Conservation (phyloP, 2,113 vertebrate genomes). For the Apeltes quadracus region DNA sequence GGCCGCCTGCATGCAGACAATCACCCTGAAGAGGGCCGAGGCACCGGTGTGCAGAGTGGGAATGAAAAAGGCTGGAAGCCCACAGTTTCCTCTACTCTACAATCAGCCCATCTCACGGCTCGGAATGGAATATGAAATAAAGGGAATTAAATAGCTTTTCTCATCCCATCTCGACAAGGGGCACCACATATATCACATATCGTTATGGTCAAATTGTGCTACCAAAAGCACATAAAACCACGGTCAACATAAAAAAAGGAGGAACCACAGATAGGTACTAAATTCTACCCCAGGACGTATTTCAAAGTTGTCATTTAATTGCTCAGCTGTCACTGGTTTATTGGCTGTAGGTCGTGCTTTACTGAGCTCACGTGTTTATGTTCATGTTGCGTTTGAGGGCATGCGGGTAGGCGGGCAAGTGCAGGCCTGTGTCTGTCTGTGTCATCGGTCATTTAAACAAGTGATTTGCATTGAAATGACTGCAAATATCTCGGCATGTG, state of each 20-base stretch:
- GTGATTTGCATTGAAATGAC: slow-evolving; percentile 39
- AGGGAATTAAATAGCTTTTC: background rate
- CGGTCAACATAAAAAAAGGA: slow-evolving; percentile 24
- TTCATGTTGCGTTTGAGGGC: slow-evolving; percentile 3
- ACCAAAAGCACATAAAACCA: slow-evolving; percentile 9
- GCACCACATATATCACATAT: background rate
- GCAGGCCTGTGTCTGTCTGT: background rate
- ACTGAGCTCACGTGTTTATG: slow-evolving; percentile 29
- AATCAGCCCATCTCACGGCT: slow-evolving; percentile 30
- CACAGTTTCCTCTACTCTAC: slow-evolving; percentile 1
- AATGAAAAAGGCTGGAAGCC: slow-evolving; percentile 54
- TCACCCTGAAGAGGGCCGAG: slow-evolving; percentile 34
- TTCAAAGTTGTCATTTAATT: slow-evolving; percentile 39
- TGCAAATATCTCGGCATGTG: slow-evolving; percentile 26
- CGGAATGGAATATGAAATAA: slow-evolving; percentile 35
- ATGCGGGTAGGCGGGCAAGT: background rate
- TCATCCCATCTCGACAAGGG: background rate
- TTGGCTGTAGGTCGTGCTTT: slow-evolving; percentile 20
- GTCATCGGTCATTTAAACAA: slow-evolving; percentile 16
- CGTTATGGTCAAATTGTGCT: slow-evolving; percentile 6
- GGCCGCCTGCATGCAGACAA: slow-evolving; percentile 47
- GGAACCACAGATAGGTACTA: slow-evolving; percentile 16
- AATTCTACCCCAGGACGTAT: slow-evolving; percentile 27
- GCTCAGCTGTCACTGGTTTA: slow-evolving; percentile 47
- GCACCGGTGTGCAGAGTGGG: slow-evolving; percentile 33